Percentiles rank a stretch among this genome's conserved stretches.
Evolutionary conservation across 1,140 invertebrate genomes (phyloP).

Genomic region (Camponotus vicinus): DNA sequence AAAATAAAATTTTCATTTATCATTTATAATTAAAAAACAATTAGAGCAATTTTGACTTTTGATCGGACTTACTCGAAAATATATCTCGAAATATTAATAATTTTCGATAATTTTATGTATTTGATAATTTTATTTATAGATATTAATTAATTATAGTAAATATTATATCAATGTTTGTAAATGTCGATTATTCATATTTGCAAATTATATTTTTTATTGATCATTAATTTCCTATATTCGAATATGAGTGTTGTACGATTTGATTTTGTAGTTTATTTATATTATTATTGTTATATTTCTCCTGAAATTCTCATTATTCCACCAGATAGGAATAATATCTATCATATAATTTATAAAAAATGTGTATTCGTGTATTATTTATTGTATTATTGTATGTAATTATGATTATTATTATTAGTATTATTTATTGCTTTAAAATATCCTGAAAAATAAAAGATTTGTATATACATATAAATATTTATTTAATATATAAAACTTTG

Average conservation of each 20-base stretch:
- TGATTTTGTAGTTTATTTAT: neutral
- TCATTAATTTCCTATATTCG: neutral
- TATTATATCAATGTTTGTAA: slow-evolving; percentile 15
- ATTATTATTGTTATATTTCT: neutral
- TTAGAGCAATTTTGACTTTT: neutral
- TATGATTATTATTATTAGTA: no score
- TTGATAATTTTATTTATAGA: slow-evolving; percentile 3
- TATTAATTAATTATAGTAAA: neutral
- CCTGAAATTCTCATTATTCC: neutral
- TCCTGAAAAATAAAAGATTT: neutral
- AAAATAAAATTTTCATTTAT: neutral
- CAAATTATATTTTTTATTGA: slow-evolving; percentile 4
- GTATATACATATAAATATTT: neutral
- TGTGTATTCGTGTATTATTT: neutral
- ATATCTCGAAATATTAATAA: slow-evolving; percentile 16
- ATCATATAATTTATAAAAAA: neutral
- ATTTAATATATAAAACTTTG: neutral
- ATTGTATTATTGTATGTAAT: neutral
- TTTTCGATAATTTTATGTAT: neutral
- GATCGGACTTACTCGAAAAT: neutral
- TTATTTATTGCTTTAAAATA: neutral
- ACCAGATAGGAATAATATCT: neutral
- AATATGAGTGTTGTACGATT: neutral
- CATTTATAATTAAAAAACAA: neutral
- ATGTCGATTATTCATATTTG: neutral